These are phyloP conservation scores for Platycercus adscitus DNA, from an alignment of 2,113 vertebrate species.

Conservation along the genomic window DNA sequence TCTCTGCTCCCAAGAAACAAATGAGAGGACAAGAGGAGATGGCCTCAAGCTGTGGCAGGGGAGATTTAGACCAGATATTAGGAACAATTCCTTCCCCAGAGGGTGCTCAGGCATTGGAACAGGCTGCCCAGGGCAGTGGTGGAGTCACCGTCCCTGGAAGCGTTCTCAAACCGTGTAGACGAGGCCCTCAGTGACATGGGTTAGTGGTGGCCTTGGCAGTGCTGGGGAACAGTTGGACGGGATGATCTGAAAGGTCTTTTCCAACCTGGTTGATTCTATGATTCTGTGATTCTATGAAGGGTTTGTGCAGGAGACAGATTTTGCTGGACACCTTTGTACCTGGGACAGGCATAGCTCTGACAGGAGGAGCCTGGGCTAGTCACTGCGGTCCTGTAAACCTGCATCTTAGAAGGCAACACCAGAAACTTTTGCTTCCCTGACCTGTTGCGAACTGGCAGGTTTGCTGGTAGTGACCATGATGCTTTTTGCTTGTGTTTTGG, in stretches of 20 bases:
- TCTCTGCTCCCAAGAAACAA: not conserved
- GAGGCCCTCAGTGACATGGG: not conserved
- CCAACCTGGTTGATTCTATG: not conserved
- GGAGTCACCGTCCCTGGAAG: not conserved
- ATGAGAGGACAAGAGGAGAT: too few species aligned
- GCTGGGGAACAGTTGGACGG: not conserved
- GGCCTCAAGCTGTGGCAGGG: too few species aligned
- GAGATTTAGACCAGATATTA: too few species aligned
- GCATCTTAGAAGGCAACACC: not conserved
- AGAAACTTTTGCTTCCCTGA: not conserved
- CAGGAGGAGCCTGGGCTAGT: not conserved
- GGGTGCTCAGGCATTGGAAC: too few species aligned
- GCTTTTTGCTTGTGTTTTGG: not conserved
- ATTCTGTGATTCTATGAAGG: not conserved
- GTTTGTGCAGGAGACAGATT: not conserved
- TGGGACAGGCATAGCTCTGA: not conserved
- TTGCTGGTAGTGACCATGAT: not conserved
- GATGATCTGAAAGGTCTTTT: not conserved
- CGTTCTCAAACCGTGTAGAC: not conserved
- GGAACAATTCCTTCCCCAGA: too few species aligned
- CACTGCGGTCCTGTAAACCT: rapidly evolving
- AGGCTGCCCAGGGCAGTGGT: too few species aligned
- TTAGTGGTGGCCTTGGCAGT: not conserved
- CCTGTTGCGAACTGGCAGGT: not conserved
- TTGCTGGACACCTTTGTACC: rapidly evolving